Evolutionary conservation across 2,113 vertebrate species (phyloP).

Genomic region (Proterorhinus semilunaris): DNA sequence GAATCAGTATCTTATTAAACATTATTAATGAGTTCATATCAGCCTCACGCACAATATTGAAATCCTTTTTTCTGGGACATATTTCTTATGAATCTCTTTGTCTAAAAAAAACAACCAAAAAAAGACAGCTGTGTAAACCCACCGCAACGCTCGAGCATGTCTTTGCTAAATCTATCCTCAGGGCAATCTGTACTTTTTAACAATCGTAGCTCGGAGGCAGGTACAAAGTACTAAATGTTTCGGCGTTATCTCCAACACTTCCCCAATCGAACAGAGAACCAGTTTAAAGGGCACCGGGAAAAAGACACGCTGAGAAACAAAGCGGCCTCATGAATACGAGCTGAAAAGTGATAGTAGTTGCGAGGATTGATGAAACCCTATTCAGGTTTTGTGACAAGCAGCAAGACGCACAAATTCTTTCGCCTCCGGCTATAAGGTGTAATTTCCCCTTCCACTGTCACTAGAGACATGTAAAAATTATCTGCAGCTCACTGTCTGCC

Average conservation of each 20-base stretch:
- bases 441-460: constrained; percentile 71
- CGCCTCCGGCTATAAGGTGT: constrained; percentile 69
- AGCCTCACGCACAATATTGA: background rate
- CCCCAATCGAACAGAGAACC: constrained; percentile 54
- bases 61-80: background rate
- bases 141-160: constrained; percentile 48
- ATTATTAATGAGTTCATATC: background rate
- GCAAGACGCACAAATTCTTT: constrained; percentile 64
- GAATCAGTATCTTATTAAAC: background rate
- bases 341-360: constrained; percentile 72
- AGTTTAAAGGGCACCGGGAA: constrained; percentile 67
- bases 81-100: background rate
- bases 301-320: constrained; percentile 67
- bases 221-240: constrained; percentile 75
- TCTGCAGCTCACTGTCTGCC: constrained; percentile 51
- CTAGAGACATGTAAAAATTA: constrained; percentile 65
- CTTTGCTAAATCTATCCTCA: constrained; percentile 59
- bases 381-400: constrained; percentile 67
- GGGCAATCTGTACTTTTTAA: constrained; percentile 69
- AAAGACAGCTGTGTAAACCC: constrained; percentile 46
- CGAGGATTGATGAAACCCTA: constrained; percentile 70
- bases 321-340: constrained; percentile 61
- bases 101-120: background rate
- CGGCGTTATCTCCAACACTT: constrained; percentile 69
- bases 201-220: constrained; percentile 73